These are phyloP conservation scores for Manis crassicaudata DNA, from an alignment of 2,797 vertebrate species.

Conservation along the genomic window DNA sequence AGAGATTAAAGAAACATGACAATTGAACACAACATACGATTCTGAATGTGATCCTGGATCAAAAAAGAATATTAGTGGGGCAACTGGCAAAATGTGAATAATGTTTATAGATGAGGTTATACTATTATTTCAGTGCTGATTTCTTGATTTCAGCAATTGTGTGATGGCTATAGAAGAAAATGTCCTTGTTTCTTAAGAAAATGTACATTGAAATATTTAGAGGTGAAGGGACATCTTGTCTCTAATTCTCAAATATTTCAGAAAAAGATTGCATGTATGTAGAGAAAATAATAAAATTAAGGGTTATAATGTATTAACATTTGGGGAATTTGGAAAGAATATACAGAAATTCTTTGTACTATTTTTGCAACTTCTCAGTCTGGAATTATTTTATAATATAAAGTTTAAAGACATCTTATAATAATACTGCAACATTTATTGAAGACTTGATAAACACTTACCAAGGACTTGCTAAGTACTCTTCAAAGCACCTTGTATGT, in stretches of 20 bases:
- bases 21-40: not conserved
- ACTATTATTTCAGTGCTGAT: not conserved
- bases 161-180: not conserved
- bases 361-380: not conserved
- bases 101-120: not conserved
- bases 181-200: not conserved
- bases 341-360: not conserved
- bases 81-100: not conserved
- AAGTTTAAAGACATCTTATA: constrained; percentile 15
- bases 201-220: not conserved
- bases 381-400: constrained; percentile 43
- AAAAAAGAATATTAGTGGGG: not conserved
- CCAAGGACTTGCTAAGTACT: not conserved
- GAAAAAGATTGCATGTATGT: not conserved
- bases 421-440: constrained; percentile 18
- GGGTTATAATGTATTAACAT: not conserved
- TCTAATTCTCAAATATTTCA: constrained; percentile 20
- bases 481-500: not conserved
- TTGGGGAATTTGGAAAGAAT: not conserved
- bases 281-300: constrained; percentile 7
- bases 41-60: not conserved
- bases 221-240: not conserved
- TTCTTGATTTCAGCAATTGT: constrained; percentile 8
- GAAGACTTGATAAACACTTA: not conserved
- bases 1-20: not conserved